A percentile compares a stretch with the other conserved stretches of the same genome.
These are phyloP conservation scores for Tetramorium bicarinatum DNA, from an alignment of 2,888 invertebrate genomes.

Conservation along the genomic window DNA sequence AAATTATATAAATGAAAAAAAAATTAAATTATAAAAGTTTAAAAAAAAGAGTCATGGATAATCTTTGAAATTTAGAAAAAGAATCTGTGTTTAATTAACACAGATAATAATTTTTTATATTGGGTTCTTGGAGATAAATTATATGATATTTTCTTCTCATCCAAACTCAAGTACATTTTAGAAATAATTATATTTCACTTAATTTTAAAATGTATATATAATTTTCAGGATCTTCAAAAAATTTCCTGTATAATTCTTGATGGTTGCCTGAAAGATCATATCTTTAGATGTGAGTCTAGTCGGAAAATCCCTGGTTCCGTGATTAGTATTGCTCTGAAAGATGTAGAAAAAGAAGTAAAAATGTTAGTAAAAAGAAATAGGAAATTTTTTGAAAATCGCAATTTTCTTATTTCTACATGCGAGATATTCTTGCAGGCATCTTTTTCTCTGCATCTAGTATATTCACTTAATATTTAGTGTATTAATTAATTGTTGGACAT, in stretches of 20 bases:
- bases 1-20: slow-evolving; percentile 4
- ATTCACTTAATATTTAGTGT: slow-evolving; percentile 19
- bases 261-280: neutral
- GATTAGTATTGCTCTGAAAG: neutral
- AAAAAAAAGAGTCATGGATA: neutral
- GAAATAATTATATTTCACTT: slow-evolving; percentile 3
- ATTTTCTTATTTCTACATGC: neutral
- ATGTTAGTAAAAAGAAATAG: slow-evolving; percentile 5
- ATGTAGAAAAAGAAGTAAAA: neutral
- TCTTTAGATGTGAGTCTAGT: neutral
- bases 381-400: slow-evolving; percentile 19
- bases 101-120: neutral
- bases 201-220: neutral
- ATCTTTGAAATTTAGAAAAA: neutral
- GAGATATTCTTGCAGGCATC: neutral
- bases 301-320: neutral
- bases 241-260: neutral
- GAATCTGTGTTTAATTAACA: neutral
- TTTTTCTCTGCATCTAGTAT: neutral
- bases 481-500: neutral
- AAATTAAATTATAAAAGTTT: slow-evolving; percentile 1
- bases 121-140: neutral
- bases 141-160: neutral
- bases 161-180: neutral
- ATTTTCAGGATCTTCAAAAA: slow-evolving; percentile 13